A percentile compares a stretch with the other conserved stretches of the same genome.
These are phyloP conservation scores for Lathronympha strigana DNA, from an alignment of 2,888 invertebrate species.

Conservation along the genomic window DNA sequence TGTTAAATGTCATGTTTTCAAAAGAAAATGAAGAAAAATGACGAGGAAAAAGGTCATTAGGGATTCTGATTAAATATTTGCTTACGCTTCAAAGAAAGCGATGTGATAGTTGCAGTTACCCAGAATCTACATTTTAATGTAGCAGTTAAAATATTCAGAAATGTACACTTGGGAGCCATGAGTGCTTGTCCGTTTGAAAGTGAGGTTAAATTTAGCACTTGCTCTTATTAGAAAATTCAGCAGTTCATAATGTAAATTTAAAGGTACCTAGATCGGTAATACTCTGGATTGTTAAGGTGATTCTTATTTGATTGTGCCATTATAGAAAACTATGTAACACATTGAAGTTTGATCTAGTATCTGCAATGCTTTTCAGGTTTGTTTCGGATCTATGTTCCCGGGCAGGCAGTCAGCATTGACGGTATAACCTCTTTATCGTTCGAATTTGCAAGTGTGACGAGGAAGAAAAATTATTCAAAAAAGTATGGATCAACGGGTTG, in stretches of 20 bases:
- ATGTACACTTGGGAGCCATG: constrained; percentile 7
- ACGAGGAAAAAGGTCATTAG: constrained; percentile 26
- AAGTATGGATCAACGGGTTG: neutral
- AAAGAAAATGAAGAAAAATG: constrained; percentile 27
- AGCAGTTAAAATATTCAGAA: constrained; percentile 34
- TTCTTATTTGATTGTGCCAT: no score
- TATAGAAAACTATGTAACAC: no score
- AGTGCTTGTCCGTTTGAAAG: constrained; percentile 10
- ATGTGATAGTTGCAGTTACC: constrained; percentile 15
- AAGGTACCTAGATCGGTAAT: no score
- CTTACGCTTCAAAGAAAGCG: constrained; percentile 8
- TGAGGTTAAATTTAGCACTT: neutral
- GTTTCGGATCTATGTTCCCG: no score
- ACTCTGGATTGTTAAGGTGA: no score
- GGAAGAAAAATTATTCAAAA: neutral
- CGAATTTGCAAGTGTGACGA: no score
- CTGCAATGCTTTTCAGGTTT: no score
- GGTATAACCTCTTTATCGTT: no score
- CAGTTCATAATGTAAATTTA: no score
- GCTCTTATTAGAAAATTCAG: neutral
- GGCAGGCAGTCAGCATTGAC: no score
- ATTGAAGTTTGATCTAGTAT: no score
- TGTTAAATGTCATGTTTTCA: constrained; percentile 34
- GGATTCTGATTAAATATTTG: constrained; percentile 22
- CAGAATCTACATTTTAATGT: constrained; percentile 35